Percentiles rank a stretch among this genome's conserved stretches.
Conservation (phyloP, 2,888 invertebrate genomes). For the Oligia strigilis region DNA sequence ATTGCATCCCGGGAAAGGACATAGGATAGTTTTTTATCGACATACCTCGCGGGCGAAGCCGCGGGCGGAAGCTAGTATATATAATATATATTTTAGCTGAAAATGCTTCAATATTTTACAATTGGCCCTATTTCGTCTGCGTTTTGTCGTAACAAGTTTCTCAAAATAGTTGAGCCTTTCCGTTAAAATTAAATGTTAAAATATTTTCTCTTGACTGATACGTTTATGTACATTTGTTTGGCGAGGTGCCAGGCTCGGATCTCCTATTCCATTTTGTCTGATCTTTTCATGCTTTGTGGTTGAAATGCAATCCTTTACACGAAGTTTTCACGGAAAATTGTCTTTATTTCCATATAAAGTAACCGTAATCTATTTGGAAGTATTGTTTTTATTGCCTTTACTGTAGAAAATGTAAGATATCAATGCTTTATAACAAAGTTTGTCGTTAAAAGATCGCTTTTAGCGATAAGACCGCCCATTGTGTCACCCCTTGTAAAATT, state of each 20-base stretch:
- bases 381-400: background rate
- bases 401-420: background rate
- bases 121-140: background rate
- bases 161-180: background rate
- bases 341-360: slow-evolving; percentile 6
- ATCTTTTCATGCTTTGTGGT: slow-evolving; percentile 37
- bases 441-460: too few species aligned
- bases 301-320: slow-evolving; percentile 38
- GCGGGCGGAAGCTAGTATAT: too few species aligned
- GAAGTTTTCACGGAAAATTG: slow-evolving; percentile 9
- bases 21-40: too few species aligned
- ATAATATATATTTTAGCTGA: too few species aligned
- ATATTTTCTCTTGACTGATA: slow-evolving; percentile 11
- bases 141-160: background rate
- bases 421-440: background rate
- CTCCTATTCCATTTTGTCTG: slow-evolving; percentile 29
- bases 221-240: slow-evolving; percentile 13
- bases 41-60: too few species aligned
- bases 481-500: too few species aligned
- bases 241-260: slow-evolving; percentile 31
- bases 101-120: too few species aligned
- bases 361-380: background rate
- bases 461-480: too few species aligned
- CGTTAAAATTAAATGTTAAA: slow-evolving; percentile 20
- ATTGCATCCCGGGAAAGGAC: too few species aligned